Base-by-base conservation (phyloP, 2,113 vertebrate species). In the Oncorhynchus kisutch region DNA sequence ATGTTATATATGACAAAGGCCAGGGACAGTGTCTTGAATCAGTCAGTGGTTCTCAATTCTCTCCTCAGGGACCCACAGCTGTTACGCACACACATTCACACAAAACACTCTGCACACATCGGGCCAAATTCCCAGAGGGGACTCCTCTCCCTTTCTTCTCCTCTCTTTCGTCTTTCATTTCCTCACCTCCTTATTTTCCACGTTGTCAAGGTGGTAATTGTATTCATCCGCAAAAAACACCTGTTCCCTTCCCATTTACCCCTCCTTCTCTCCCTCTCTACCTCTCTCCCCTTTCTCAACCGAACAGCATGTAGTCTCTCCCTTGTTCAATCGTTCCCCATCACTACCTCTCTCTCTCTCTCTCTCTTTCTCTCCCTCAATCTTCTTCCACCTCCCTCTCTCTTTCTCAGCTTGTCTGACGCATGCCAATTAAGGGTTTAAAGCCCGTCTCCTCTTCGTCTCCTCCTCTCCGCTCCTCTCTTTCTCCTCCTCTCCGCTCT, bases 181-280 rank as follows among this genome's bases (percentile, higher is more conserved):
- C 39, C 2, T 20, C 22, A 8, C 69, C 48, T 49, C 39, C n/a
- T 69, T 18, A 20, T 20, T 60, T 60, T 34, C 31, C 57, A n/a
- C 20, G 18, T 60, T 60, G 67, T 31, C 27, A 29, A 25, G 67
- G 2, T 51, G 69, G 18, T 71, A 66, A 57, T 75, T 25, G 60
- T 70, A 79, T 79, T 81, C 81, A 79, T 77, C 51, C 77, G 65
- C 70, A 73, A 74, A 39, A 39, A 39, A 71, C 79, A 83, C 79
- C 69, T 77, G 81, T 73, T 78, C 72, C 77, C 31, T 49, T 64
- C 48, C 67, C 70, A 39, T 20, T 45, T 49, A n/a, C 45, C 31
- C 65, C 49, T 22, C 27, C 0, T n/a, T n/a, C 20, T 22, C 68
- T 18, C 6, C 29, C 71, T 64, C 39, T 48, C n/a, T 48, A 27